Evolutionary conservation across 2,113 vertebrate species (phyloP).

Genomic region (Carlito syrichta): DNA sequence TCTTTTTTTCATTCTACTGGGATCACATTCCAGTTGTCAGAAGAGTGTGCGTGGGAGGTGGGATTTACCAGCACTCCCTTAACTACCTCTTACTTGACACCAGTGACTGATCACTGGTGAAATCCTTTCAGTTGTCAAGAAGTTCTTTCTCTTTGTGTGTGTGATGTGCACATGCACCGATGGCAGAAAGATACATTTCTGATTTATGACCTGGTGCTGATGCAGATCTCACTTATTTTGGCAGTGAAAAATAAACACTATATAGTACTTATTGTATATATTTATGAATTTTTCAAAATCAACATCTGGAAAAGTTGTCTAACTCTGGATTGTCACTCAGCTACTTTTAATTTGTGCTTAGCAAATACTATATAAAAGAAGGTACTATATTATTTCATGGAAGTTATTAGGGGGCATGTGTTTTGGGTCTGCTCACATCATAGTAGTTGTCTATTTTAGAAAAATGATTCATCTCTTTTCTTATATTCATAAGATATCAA

Average conservation of each 20-base stretch:
- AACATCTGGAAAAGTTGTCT: not conserved
- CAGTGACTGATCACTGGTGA: constrained; percentile 23
- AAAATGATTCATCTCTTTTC: constrained; percentile 34
- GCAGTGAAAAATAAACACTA: not conserved
- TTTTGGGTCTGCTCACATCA: not conserved
- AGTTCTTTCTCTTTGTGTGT: not conserved
- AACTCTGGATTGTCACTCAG: not conserved
- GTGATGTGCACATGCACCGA: not conserved
- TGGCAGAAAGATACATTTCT: not conserved
- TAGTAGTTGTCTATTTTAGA: not conserved
- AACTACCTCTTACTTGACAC: not conserved
- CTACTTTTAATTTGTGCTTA: constrained; percentile 24
- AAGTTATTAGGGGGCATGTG: not conserved
- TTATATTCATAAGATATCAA: constrained; percentile 2
- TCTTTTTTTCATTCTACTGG: not conserved
- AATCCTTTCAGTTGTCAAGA: constrained; percentile 13
- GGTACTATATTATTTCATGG: not conserved
- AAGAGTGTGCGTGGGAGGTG: not conserved
- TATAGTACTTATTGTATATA: constrained; percentile 26
- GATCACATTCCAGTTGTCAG: constrained; percentile 23
- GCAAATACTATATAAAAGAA: not conserved
- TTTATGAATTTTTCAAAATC: not conserved
- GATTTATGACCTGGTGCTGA: not conserved
- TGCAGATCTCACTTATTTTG: not conserved
- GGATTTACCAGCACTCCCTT: not conserved